phyloP scores from a whole-genome alignment of 1,140 invertebrate genomes.

The Pogonomyrmex californicus region DNA sequence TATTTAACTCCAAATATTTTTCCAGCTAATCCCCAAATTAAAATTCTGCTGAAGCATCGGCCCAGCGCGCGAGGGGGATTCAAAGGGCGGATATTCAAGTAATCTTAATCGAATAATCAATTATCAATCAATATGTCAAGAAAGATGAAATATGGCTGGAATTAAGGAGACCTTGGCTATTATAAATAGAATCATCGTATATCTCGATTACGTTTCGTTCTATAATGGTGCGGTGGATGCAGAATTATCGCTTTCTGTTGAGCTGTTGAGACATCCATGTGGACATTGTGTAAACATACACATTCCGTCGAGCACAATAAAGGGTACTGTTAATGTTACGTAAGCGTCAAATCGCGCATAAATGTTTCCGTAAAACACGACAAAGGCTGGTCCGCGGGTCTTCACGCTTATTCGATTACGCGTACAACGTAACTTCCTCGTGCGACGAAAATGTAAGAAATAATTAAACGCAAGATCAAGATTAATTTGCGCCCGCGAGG shows the following conservation, averaged over 20 bases:
- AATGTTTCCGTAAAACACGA: slow-evolving; percentile 36
- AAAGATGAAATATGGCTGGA: slow-evolving; percentile 20
- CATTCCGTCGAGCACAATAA: neutral
- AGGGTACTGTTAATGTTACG: neutral
- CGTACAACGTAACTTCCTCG: neutral
- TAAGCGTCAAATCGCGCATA: neutral
- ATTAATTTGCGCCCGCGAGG: neutral
- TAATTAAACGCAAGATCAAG: slow-evolving; percentile 20
- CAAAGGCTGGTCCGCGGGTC: neutral
- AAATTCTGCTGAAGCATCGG: neutral
- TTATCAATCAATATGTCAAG: slow-evolving; percentile 33
- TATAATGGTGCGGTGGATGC: neutral
- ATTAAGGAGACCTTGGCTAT: slow-evolving; percentile 31
- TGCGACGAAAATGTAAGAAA: neutral
- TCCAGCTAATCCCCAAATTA: neutral
- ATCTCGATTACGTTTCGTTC: neutral
- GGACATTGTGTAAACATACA: neutral
- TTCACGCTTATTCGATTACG: slow-evolving; percentile 28
- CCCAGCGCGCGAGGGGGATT: neutral
- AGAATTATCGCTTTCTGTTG: neutral
- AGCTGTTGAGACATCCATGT: neutral
- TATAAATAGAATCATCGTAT: slow-evolving; percentile 16
- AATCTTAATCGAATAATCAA: slow-evolving; percentile 38
- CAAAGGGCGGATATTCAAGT: neutral
- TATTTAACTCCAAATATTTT: slow-evolving; percentile 43